Conservation (phyloP, 1,140 invertebrate genomes). For the Latrodectus geometricus region DNA sequence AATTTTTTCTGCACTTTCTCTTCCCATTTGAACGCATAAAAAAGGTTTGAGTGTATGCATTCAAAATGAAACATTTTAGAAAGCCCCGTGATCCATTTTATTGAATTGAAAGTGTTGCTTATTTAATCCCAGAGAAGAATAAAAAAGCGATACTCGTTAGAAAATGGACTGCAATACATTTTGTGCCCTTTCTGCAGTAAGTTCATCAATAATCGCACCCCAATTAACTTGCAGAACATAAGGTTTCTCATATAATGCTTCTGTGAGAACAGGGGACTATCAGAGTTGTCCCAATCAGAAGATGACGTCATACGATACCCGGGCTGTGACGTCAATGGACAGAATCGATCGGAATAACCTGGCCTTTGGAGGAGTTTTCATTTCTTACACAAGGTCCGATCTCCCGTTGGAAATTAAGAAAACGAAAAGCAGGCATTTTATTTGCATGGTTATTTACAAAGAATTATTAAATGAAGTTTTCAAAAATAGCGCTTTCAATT, state of each 20-base stretch:
- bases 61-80: no score
- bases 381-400: background rate
- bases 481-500: no score
- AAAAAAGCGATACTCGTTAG: background rate
- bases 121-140: no score
- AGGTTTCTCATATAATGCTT: no score
- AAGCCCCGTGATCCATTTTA: no score
- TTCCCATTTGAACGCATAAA: no score
- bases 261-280: background rate
- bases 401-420: background rate
- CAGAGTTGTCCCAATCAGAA: conserved; percentile 11
- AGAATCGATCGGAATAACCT: conserved; percentile 28
- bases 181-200: background rate
- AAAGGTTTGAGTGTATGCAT: no score
- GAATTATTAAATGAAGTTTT: no score
- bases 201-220: background rate
- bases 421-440: background rate
- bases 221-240: no score
- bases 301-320: conserved; percentile 44
- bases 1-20: no score
- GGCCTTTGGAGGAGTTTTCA: conserved; percentile 13
- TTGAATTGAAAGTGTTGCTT: no score
- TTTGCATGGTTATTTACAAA: no score
- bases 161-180: background rate
- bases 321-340: conserved; percentile 51